phyloP scores from a whole-genome alignment of 2,797 vertebrate species.

The Pygocentrus nattereri region DNA sequence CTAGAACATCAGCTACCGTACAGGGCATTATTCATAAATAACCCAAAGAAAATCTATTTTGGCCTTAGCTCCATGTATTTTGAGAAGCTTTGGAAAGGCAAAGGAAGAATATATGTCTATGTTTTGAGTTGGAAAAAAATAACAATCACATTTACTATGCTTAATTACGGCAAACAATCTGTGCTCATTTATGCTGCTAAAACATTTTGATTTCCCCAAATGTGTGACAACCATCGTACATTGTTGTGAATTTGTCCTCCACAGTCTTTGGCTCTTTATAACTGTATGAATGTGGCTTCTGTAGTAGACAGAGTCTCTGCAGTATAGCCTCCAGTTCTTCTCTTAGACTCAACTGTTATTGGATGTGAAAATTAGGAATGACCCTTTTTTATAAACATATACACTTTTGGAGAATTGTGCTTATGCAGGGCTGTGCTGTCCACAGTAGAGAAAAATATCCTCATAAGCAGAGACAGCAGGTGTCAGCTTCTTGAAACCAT shows the following conservation, averaged over 20 bases:
- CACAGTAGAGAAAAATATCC: conserved; percentile 1
- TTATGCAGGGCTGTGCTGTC: conserved; percentile 28
- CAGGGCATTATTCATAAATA: no score
- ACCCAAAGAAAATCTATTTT: no score
- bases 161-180: no score
- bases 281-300: background rate
- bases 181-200: background rate
- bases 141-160: no score
- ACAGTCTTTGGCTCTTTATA: background rate
- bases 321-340: background rate
- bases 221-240: background rate
- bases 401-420: conserved; percentile 5
- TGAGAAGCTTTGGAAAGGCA: no score
- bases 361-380: conserved; percentile 34
- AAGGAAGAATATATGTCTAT: no score
- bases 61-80: no score
- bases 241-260: background rate
- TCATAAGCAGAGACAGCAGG: conserved; percentile 27
- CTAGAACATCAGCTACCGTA: no score
- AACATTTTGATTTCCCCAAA: background rate
- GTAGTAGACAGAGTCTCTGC: background rate
- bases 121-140: no score
- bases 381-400: conserved; percentile 11
- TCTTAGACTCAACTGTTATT: conserved; percentile 36
- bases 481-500: conserved; percentile 10